phyloP scores from a whole-genome alignment of 30 jellyfish, hydroid and myxozoan genomes.

The Clytia hemisphaerica region DNA sequence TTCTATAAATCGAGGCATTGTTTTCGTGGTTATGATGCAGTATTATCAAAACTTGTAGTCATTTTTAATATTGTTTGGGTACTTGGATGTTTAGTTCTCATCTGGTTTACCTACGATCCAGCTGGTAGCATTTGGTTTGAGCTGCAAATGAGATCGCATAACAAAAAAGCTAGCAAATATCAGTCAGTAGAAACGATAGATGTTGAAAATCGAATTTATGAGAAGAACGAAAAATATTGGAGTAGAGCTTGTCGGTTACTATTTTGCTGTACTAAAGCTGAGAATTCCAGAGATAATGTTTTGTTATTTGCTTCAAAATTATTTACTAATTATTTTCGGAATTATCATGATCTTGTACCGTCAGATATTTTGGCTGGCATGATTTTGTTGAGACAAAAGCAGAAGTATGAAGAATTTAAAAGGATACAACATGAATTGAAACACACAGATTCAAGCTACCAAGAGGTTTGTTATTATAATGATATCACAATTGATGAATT shows the following conservation, averaged over 20 bases:
- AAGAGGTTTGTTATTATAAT: too few relatives aligned
- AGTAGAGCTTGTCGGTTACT: slow-evolving; percentile 45
- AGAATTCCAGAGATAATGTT: slow-evolving; percentile 61
- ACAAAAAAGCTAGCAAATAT: slow-evolving; percentile 39
- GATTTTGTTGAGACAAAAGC: slow-evolving; percentile 71
- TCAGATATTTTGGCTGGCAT: slow-evolving; percentile 91
- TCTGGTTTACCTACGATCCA: slow-evolving; percentile 60
- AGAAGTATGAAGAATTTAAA: slow-evolving; percentile 51
- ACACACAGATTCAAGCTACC: slow-evolving; percentile 8
- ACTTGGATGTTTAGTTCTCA: slow-evolving; percentile 38
- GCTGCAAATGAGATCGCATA: slow-evolving; percentile 11
- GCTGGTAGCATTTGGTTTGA: slow-evolving; percentile 78
- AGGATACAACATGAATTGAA: slow-evolving; percentile 27
- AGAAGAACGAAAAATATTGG: slow-evolving; percentile 60
- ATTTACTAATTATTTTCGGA: slow-evolving; percentile 64
- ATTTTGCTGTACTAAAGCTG: slow-evolving; percentile 77
- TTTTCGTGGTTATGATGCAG: slow-evolving; percentile 29
- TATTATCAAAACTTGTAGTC: slow-evolving; percentile 58
- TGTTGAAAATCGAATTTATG: slow-evolving; percentile 21
- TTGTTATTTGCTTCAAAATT: slow-evolving; percentile 60
- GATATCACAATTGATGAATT: too few relatives aligned
- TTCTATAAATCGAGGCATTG: slow-evolving; percentile 35
- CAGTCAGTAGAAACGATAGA: slow-evolving; percentile 44
- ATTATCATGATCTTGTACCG: slow-evolving; percentile 70
- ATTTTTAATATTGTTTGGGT: slow-evolving; percentile 40